Percentiles rank a stretch among this genome's conserved stretches.
Conservation (phyloP, 1,140 invertebrate genomes). For the Proales similis region DNA sequence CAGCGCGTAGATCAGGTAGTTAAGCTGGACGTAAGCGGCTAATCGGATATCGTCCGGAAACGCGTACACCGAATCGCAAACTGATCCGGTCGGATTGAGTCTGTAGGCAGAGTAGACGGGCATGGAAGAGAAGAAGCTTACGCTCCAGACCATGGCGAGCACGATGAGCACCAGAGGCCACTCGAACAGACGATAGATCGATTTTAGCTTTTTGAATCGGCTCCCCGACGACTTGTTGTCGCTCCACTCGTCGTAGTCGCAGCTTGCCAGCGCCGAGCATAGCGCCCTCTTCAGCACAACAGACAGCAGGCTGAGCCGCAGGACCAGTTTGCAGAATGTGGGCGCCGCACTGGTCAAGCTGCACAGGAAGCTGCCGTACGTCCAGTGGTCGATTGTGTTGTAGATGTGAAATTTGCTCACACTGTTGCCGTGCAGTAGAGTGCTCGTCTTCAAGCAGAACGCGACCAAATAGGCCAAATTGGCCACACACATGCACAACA, state of each 20-base stretch:
- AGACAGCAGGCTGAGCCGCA: conserved; percentile 1
- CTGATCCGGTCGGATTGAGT: background rate
- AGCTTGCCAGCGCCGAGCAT: background rate
- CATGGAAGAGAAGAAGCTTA: background rate
- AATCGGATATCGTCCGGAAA: conserved; percentile 26
- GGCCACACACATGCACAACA: conserved; percentile 31
- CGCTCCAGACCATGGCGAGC: background rate
- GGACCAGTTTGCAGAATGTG: conserved; percentile 16
- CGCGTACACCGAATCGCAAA: conserved; percentile 17
- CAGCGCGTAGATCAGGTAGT: conserved; percentile 19
- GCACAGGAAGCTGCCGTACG: conserved; percentile 19
- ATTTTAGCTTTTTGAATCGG: background rate
- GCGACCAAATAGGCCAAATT: conserved; percentile 19
- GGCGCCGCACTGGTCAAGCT: conserved; percentile 9
- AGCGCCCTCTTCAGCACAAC: conserved; percentile 13
- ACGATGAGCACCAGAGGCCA: conserved; percentile 8
- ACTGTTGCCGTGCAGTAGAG: conserved; percentile 10
- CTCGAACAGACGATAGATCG: conserved; percentile 4
- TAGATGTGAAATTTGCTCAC: conserved; percentile 34
- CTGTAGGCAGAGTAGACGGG: conserved; percentile 6
- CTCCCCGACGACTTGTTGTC: too few relatives aligned
- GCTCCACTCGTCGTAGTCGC: too few relatives aligned
- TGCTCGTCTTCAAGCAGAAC: conserved; percentile 20
- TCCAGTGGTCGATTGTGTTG: conserved; percentile 34
- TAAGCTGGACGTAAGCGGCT: background rate